A percentile compares a stretch with the other conserved stretches of the same genome.
Evolutionary conservation across 2,888 invertebrate genomes (phyloP).

Genomic region (Heliothis peltigera): DNA sequence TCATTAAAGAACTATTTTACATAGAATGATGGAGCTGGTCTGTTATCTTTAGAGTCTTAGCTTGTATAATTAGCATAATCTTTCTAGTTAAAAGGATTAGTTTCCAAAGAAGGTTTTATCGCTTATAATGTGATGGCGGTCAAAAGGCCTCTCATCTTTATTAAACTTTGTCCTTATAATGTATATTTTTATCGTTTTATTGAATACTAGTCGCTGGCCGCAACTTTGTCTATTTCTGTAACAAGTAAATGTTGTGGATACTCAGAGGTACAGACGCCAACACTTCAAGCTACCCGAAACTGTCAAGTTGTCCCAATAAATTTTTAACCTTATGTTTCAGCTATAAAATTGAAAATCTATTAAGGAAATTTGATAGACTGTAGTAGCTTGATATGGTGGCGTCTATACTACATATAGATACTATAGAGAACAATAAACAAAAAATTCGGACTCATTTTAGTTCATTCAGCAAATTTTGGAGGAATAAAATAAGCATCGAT

Average conservation of each 20-base stretch:
- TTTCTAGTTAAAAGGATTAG: slow-evolving; percentile 37
- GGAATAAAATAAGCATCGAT: background rate
- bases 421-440: no score
- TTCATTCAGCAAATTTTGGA: no score
- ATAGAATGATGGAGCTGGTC: slow-evolving; percentile 40
- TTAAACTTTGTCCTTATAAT: slow-evolving; percentile 20
- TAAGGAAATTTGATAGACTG: no score
- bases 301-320: no score
- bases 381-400: no score
- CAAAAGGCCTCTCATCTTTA: slow-evolving; percentile 37
- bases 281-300: no score
- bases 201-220: slow-evolving; percentile 11
- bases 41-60: slow-evolving; percentile 16
- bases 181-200: slow-evolving; percentile 10
- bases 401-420: no score
- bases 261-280: no score
- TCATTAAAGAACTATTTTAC: slow-evolving; percentile 51
- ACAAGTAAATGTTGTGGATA: no score
- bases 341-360: no score
- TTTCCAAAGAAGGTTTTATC: slow-evolving; percentile 40
- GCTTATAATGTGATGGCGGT: slow-evolving; percentile 17
- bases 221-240: background rate
- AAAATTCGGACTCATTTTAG: no score
- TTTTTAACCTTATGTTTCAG: no score
- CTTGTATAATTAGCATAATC: slow-evolving; percentile 45